Conservation (phyloP, 2,797 vertebrate genomes). For the Jordanella pulchra region DNA sequence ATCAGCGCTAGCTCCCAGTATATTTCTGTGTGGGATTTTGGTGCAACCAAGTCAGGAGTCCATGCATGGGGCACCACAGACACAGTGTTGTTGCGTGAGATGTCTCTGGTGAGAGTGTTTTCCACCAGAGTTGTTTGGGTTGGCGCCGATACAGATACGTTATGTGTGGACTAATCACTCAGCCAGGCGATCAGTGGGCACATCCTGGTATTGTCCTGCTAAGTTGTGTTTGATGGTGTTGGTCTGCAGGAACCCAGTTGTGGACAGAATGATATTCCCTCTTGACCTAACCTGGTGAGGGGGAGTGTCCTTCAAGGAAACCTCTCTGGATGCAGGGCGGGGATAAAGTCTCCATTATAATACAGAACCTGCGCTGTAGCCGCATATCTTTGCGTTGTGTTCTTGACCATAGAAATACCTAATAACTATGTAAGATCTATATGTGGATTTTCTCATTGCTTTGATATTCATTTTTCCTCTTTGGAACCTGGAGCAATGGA, state of each 20-base stretch:
- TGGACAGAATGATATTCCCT: slow-evolving; percentile 44
- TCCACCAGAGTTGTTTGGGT: slow-evolving; percentile 69
- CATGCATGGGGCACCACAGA: slow-evolving; percentile 28
- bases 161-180: slow-evolving; percentile 69
- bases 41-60: slow-evolving; percentile 20
- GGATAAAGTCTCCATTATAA: slow-evolving; percentile 63
- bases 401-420: slow-evolving; percentile 29
- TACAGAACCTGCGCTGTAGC: slow-evolving; percentile 43
- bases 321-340: slow-evolving; percentile 29
- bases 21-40: slow-evolving; percentile 23
- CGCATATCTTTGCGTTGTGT: slow-evolving; percentile 20
- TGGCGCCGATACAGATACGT: slow-evolving; percentile 49
- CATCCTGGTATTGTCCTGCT: slow-evolving; percentile 76
- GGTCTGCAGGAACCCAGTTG: slow-evolving; percentile 46
- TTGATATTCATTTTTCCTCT: slow-evolving; percentile 5
- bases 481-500: slow-evolving; percentile 53
- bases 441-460: slow-evolving; percentile 17
- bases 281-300: slow-evolving; percentile 53
- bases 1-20: slow-evolving; percentile 38
- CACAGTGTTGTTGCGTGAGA: slow-evolving; percentile 58
- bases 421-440: slow-evolving; percentile 22
- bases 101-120: slow-evolving; percentile 59
- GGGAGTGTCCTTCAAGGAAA: slow-evolving; percentile 34
- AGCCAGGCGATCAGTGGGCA: slow-evolving; percentile 69
- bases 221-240: slow-evolving; percentile 62